Evolutionary conservation across 2,888 invertebrate species (phyloP), one percentile per base, ranked within the genome.

Genomic region (Drosophila putrida): DNA sequence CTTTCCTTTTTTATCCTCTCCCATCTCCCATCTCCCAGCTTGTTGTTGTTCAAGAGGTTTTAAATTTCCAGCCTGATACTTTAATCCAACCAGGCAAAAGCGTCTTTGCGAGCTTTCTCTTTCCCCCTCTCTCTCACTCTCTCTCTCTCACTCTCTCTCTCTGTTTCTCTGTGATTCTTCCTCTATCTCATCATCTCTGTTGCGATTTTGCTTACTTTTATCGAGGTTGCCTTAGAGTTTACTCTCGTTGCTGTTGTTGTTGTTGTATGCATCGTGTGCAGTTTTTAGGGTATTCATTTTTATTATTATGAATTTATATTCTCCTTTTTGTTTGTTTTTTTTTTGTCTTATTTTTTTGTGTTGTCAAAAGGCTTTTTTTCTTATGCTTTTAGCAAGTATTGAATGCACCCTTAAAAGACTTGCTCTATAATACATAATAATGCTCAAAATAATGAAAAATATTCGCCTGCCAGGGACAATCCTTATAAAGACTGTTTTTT

Each of bases 41-140:
- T 70, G 64, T 39, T 61, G 43, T 65, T 67, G 66, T 44, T 77
- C 46, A 70, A 66, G 63, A 58, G 84, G 81, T 82, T 81, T 82
- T 71, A 74, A 84, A 74, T 82, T 83, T 87, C 81, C 63, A 66
- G 70, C 46, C 68, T 61, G 66, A 87, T 74, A 74, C 78, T 74
- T 87, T 74, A 83, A 87, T 83, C 78, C 87, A 66, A 55, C 41
- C 66, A 44, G 47, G 65, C 62, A 62, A 78, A 47, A 50, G 73
- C 67, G 57, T 66, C 62, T 64, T 61, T 55, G 41, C 66, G n/a
- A 43, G 59, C 53, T 53, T 31, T 51, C 44, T 46, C 58, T 51
- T 6, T 11, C 6, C 35, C 20, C 31, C 36, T 41, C 35, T 5
- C 35, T 13, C 10, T n/a, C 33, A 11, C 33, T 9, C n/a, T 33